Conservation (phyloP, 2,888 invertebrate species). For the Mantis religiosa region DNA sequence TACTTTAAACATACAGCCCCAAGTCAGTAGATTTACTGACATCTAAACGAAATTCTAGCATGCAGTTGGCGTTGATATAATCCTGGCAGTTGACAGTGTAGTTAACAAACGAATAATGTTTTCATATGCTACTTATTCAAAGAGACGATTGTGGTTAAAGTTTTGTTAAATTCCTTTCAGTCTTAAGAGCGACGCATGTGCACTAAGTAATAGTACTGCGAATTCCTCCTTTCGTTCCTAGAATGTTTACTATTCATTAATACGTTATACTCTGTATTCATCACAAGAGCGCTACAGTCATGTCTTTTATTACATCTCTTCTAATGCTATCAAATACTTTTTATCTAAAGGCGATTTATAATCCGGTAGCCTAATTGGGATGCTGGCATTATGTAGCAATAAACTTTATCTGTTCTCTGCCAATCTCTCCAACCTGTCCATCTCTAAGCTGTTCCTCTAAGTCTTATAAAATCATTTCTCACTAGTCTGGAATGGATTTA, state of each 20-base stretch:
- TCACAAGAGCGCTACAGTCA: not conserved
- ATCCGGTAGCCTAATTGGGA: not conserved
- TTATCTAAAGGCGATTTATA: not conserved
- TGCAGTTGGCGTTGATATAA: too few species aligned
- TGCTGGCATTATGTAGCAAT: not conserved
- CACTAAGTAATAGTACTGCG: not conserved
- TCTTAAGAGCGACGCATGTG: not conserved
- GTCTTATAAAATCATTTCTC: too few species aligned
- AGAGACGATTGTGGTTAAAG: too few species aligned
- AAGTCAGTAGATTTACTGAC: too few species aligned
- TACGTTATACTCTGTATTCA: not conserved
- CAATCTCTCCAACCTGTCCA: not conserved
- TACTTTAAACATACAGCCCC: too few species aligned
- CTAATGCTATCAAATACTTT: not conserved
- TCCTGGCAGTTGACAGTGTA: too few species aligned
- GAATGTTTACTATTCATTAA: not conserved
- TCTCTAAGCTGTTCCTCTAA: not conserved
- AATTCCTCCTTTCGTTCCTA: not conserved
- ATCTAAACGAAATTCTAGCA: too few species aligned
- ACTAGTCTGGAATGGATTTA: too few species aligned
- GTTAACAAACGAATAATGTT: too few species aligned
- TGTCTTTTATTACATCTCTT: not conserved
- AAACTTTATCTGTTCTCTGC: not conserved
- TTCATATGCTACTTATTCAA: too few species aligned
- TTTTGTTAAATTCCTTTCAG: too few species aligned